phyloP scores from a whole-genome alignment of 2,888 invertebrate genomes.

The Laothoe populi region DNA sequence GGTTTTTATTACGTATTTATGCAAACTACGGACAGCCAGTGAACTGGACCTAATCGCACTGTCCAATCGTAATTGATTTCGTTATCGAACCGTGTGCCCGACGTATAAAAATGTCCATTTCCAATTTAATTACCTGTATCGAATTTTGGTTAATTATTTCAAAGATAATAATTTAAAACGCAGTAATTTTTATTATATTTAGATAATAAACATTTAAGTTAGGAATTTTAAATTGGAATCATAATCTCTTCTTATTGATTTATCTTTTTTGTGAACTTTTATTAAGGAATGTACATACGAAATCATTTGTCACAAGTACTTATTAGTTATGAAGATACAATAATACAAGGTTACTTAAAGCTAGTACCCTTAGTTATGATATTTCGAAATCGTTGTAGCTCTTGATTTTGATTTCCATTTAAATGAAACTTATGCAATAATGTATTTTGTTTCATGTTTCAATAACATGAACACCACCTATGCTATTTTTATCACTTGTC shows the following conservation, averaged over 20 bases:
- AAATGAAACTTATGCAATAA: too few species aligned
- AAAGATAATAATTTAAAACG: conserved; percentile 33
- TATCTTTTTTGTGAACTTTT: background rate
- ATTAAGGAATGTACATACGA: conserved; percentile 5
- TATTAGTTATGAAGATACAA: background rate
- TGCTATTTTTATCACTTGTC: too few species aligned
- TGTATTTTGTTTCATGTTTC: too few species aligned
- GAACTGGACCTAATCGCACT: conserved; percentile 58
- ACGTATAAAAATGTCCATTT: conserved; percentile 45
- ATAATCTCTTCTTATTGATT: conserved; percentile 14
- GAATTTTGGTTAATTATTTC: conserved; percentile 46
- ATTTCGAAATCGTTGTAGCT: too few species aligned
- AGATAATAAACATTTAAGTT: conserved; percentile 22
- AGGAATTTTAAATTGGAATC: background rate
- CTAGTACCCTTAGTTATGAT: too few species aligned
- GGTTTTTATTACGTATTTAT: conserved; percentile 64
- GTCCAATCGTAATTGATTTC: conserved; percentile 60
- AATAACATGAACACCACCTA: too few species aligned
- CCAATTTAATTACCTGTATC: conserved; percentile 46
- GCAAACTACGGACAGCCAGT: conserved; percentile 60
- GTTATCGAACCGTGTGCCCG: conserved; percentile 53
- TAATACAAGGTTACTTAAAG: too few species aligned
- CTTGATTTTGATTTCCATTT: too few species aligned
- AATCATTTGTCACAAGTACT: background rate
- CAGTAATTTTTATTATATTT: conserved; percentile 26